phyloP scores from a whole-genome alignment of 2,888 invertebrate species.

The Ormyrus labotus region DNA sequence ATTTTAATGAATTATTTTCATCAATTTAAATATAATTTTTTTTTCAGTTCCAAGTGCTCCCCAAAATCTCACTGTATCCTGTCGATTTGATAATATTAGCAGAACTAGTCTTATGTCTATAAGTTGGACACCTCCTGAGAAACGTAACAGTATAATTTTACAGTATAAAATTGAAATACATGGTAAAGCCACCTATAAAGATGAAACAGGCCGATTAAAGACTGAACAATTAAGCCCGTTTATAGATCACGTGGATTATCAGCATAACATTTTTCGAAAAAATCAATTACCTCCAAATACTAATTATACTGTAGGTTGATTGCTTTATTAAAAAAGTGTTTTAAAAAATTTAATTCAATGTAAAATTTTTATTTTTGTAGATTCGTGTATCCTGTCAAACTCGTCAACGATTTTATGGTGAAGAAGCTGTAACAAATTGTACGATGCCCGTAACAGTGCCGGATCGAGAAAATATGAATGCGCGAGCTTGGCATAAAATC shows the following conservation, averaged over 20 bases:
- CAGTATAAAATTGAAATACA: constrained; percentile 83
- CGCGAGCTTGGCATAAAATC: constrained; percentile 81
- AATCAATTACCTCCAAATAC: constrained; percentile 88
- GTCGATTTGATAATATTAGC: constrained; percentile 80
- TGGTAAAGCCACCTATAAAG: constrained; percentile 77
- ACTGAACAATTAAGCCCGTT: constrained; percentile 80
- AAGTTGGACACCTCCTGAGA: constrained; percentile 84
- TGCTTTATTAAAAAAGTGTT: no score
- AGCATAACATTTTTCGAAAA: constrained; percentile 62
- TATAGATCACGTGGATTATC: constrained; percentile 79
- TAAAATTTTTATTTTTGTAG: constrained; percentile 58
- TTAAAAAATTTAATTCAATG: background rate
- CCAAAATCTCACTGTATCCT: constrained; percentile 82
- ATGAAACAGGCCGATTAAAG: constrained; percentile 75
- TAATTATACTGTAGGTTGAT: constrained; percentile 83
- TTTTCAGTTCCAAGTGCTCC: constrained; percentile 83
- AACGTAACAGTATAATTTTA: constrained; percentile 87
- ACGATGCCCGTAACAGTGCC: constrained; percentile 85
- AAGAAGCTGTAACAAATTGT: constrained; percentile 81
- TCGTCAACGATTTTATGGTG: constrained; percentile 84
- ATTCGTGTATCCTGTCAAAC: constrained; percentile 84
- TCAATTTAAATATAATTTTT: no score
- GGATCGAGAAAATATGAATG: constrained; percentile 80
- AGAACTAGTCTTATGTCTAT: constrained; percentile 81
- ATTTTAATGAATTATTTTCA: background rate